phyloP scores from a whole-genome alignment of 2,113 vertebrate genomes.

The Hippocampus guttulatus region DNA sequence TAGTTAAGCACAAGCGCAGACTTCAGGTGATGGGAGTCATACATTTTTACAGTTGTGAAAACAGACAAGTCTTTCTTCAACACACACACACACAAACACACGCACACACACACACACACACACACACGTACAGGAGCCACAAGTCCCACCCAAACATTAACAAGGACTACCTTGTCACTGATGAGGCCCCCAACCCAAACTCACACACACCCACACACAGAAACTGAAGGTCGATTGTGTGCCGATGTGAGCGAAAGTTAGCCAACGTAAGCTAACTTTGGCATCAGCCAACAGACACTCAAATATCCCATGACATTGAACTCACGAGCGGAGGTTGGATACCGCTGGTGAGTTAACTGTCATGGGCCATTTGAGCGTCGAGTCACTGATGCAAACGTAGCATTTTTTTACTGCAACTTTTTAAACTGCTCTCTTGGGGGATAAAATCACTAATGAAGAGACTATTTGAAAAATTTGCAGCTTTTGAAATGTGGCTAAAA shows the following conservation, averaged over 20 bases:
- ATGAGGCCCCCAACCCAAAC: conserved; percentile 31
- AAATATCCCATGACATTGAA: too few species aligned
- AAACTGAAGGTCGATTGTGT: conserved; percentile 54
- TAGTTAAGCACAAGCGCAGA: not conserved
- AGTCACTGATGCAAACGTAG: not conserved
- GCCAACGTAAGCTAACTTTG: conserved; percentile 50
- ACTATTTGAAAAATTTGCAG: too few species aligned
- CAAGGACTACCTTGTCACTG: conserved; percentile 60
- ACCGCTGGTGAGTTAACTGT: not conserved
- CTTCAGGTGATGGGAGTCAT: not conserved
- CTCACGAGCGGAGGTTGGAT: not conserved
- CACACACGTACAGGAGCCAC: not conserved
- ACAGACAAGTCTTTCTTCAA: not conserved
- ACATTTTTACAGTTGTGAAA: not conserved
- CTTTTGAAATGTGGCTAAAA: too few species aligned
- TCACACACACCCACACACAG: conserved; percentile 19
- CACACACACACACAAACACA: not conserved
- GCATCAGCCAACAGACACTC: not conserved
- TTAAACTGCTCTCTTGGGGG: too few species aligned
- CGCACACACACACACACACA: not conserved
- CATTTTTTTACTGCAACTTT: too few species aligned
- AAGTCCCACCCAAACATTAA: conserved; percentile 31
- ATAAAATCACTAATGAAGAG: too few species aligned
- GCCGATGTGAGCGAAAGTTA: conserved; percentile 42
- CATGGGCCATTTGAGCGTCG: conserved; percentile 20